These are phyloP conservation scores for Macroglossus sobrinus DNA, from an alignment of 2,113 vertebrate species.

Conservation along the genomic window DNA sequence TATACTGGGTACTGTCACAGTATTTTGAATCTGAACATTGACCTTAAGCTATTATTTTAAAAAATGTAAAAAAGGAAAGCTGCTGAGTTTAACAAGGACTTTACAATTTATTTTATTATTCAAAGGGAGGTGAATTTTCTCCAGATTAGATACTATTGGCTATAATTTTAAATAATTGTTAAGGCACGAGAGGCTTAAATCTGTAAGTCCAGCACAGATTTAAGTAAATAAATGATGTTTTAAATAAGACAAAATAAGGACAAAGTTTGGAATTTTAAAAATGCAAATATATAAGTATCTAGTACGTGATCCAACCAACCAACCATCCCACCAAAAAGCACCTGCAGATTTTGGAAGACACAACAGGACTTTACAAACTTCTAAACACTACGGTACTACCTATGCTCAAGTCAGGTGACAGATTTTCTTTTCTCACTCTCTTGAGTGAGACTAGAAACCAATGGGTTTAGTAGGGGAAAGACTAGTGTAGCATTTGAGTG, in stretches of 20 bases:
- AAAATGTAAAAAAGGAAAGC: neutral
- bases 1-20: neutral
- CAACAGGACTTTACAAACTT: neutral
- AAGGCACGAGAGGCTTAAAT: neutral
- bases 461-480: neutral
- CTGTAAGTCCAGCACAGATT: neutral
- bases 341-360: constrained; percentile 25
- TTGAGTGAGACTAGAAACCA: neutral
- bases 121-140: neutral
- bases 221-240: neutral
- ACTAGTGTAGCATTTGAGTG: neutral
- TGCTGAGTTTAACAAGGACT: neutral
- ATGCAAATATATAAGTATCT: neutral
- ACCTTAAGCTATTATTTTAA: neutral
- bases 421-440: neutral
- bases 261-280: neutral
- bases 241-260: neutral
- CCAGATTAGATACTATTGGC: neutral
- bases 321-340: neutral
- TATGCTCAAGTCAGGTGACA: neutral
- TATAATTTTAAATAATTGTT: constrained; percentile 8
- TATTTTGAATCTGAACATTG: constrained; percentile 34
- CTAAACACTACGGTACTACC: neutral
- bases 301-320: neutral
- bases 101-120: neutral